These are phyloP conservation scores for Scaptomyza reducta DNA, from an alignment of 2,888 invertebrate species.

Conservation along the genomic window DNA sequence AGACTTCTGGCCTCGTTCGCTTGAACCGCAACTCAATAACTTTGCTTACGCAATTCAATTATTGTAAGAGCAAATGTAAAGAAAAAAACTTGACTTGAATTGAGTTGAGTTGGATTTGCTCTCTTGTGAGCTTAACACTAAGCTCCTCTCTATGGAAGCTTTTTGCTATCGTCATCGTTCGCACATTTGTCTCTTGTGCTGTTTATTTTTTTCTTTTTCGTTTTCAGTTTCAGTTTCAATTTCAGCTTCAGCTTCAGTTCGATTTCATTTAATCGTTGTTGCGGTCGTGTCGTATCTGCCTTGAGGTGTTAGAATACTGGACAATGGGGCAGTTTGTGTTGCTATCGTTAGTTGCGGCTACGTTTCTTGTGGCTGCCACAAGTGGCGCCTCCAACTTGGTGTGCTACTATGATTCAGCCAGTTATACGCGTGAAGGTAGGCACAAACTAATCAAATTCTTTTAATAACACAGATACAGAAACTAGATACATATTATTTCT, in stretches of 20 bases:
- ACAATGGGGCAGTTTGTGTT: constrained; percentile 63
- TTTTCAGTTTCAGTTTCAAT: constrained; percentile 42
- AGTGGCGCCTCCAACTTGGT: constrained; percentile 75
- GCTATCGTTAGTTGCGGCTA: constrained; percentile 58
- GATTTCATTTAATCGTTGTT: constrained; percentile 54
- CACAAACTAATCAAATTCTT: neutral
- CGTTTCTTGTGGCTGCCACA: constrained; percentile 47
- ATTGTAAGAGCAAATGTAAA: constrained; percentile 29
- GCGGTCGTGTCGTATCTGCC: constrained; percentile 45
- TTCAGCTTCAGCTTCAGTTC: constrained; percentile 59
- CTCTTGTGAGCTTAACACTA: neutral
- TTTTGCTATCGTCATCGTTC: constrained; percentile 33
- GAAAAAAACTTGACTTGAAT: constrained; percentile 21
- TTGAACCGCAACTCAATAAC: constrained; percentile 40
- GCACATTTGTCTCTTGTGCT: constrained; percentile 16
- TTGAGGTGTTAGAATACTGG: constrained; percentile 5
- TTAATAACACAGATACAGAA: neutral
- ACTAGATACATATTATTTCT: neutral
- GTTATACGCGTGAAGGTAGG: constrained; percentile 82
- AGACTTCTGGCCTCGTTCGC: constrained; percentile 28
- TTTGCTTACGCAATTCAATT: constrained; percentile 44
- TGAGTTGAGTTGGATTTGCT: constrained; percentile 15
- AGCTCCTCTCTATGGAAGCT: constrained; percentile 33
- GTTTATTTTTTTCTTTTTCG: constrained; percentile 7
- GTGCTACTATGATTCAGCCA: constrained; percentile 82